Evolutionary conservation across 2,888 invertebrate genomes (phyloP), one percentile per base, ranked within the genome.

Genomic region (Ferdinandea cuprea): DNA sequence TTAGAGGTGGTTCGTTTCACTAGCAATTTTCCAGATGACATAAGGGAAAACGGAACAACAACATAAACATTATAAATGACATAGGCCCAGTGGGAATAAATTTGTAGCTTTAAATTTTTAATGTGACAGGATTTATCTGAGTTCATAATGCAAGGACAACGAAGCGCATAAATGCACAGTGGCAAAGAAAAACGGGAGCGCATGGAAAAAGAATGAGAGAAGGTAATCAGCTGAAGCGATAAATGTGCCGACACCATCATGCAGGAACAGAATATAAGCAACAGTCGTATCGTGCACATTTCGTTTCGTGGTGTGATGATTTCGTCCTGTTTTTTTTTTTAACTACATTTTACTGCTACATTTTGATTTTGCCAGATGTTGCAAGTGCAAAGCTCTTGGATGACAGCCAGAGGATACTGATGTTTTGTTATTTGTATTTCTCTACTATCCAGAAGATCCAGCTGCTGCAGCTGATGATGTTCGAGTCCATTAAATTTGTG

Each of bases 181-280:
- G 2, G 32, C 9, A 30, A 37, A 3, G 5, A 54, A 3, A 11
- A 3, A 4, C 1, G 6, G 17, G 7, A 46, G 17, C 15, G n/a
- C 8, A 46, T 9, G 42, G n/a, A 50, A 9, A 44, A 61, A 50
- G 42, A 68, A 58, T 21, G 42, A 35, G 42, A 35, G 46, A 50
- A 65, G 80, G 68, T 80, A 74, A 80, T 80, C 80, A 80, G 63
- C 44, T 69, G 74, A 56, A 61, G 56, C 74, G 66, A 68, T 69
- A 74, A 69, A 80, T 68, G 74, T 69, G 63, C 74, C 80, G 68
- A 54, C 79, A 46, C 25, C 37, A 28, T 19, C 11, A 11, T 5
- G 9, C 3, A 19, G 5, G n/a, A n/a, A n/a, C n/a, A n/a, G n/a
- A n/a, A n/a, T n/a, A n/a, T n/a, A 13, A 74, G 68, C 79, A 61